Conservation (phyloP, 1,140 invertebrate genomes). For the Diprion similis region DNA sequence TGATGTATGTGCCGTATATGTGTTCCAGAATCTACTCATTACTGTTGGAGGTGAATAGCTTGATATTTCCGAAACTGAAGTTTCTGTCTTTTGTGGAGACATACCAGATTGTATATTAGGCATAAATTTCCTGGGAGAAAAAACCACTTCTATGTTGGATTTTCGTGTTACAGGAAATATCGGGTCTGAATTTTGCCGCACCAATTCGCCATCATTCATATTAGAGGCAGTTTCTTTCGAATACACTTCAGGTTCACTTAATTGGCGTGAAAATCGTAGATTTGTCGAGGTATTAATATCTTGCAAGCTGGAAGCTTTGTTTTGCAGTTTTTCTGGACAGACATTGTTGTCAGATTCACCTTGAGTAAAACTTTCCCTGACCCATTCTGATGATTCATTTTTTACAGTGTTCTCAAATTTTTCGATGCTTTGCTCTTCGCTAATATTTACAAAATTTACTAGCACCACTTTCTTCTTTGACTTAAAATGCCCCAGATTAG, state of each 20-base stretch:
- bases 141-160: slow-evolving; percentile 30
- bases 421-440: slow-evolving; percentile 23
- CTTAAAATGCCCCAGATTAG: slow-evolving; percentile 36
- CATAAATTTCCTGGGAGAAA: slow-evolving; percentile 18
- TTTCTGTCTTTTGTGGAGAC: slow-evolving; percentile 7
- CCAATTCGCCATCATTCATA: slow-evolving; percentile 27
- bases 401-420: too few relatives aligned
- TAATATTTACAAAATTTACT: slow-evolving; percentile 41
- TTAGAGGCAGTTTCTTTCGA: slow-evolving; percentile 28
- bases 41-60: not conserved
- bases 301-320: slow-evolving; percentile 14
- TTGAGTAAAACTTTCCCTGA: slow-evolving; percentile 11
- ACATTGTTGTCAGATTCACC: not conserved
- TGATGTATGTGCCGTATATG: slow-evolving; percentile 52
- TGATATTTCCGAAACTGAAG: not conserved
- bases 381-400: not conserved
- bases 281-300: not conserved
- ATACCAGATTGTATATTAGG: slow-evolving; percentile 2
- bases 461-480: slow-evolving; percentile 36
- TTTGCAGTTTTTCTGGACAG: not conserved
- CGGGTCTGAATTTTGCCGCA: slow-evolving; percentile 43
- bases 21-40: slow-evolving; percentile 42
- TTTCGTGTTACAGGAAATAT: slow-evolving; percentile 26
- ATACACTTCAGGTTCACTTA: slow-evolving; percentile 46
- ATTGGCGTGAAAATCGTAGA: slow-evolving; percentile 38